Conservation (phyloP, 1,140 invertebrate species). For the Bemisia tabaci region DNA sequence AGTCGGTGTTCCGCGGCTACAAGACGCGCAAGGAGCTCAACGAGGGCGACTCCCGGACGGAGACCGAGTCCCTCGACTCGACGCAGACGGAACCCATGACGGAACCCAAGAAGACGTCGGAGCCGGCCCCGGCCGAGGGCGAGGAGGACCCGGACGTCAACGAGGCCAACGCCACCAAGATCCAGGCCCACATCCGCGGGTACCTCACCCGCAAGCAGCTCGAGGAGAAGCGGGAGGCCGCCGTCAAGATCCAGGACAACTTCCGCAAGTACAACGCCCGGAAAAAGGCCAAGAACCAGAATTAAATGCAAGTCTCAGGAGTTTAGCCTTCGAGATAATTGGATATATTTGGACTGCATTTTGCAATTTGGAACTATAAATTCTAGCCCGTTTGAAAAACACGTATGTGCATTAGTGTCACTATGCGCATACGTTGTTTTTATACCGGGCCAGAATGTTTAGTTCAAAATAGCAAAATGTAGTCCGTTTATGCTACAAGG, state of each 20-base stretch:
- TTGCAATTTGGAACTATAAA: no score
- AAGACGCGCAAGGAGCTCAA: slow-evolving; percentile 36
- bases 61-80: neutral
- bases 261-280: neutral
- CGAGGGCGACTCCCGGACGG: slow-evolving; percentile 11
- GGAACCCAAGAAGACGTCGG: neutral
- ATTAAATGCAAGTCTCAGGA: no score
- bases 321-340: no score
- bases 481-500: no score
- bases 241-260: neutral
- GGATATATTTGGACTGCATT: no score
- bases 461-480: no score
- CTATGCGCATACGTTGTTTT: no score
- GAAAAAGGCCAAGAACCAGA: neutral
- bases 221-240: slow-evolving; percentile 21
- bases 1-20: slow-evolving; percentile 44
- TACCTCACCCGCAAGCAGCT: slow-evolving; percentile 49
- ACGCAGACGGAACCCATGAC: neutral
- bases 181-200: slow-evolving; percentile 55
- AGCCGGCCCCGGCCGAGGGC: neutral
- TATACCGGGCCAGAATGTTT: no score
- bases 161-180: slow-evolving; percentile 43
- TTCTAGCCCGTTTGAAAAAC: no score
- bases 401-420: no score
- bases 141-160: neutral